Conservation (phyloP, 2,888 invertebrate species). For the Cosmia pyralina region DNA sequence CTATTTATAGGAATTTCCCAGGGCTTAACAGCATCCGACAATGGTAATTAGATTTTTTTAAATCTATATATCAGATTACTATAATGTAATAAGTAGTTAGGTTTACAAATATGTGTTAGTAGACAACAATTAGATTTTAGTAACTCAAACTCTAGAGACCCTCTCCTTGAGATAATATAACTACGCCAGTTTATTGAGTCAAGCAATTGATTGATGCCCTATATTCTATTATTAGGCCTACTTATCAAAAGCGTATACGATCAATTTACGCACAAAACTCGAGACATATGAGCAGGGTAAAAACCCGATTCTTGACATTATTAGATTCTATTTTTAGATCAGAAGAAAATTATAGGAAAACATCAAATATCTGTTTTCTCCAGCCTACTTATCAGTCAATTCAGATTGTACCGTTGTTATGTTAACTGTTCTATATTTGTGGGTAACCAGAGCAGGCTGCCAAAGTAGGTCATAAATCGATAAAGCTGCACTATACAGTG, state of each 20-base stretch:
- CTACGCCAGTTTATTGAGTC: neutral
- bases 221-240: constrained; percentile 32
- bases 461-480: constrained; percentile 59
- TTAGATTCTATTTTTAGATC: constrained; percentile 31
- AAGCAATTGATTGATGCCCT: constrained; percentile 19
- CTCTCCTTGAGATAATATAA: neutral
- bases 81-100: neutral
- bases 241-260: constrained; percentile 19
- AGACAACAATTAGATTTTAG: neutral
- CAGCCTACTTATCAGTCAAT: neutral
- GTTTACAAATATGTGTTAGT: neutral
- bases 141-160: neutral
- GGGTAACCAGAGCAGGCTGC: constrained; percentile 38
- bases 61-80: neutral
- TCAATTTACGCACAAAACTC: constrained; percentile 22
- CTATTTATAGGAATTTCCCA: constrained; percentile 38
- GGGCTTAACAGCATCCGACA: neutral
- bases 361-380: neutral
- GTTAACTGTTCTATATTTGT: neutral
- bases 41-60: neutral
- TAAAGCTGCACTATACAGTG: constrained; percentile 48
- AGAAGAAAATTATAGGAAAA: neutral
- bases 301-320: constrained; percentile 2
- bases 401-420: neutral
- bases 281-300: neutral